Conservation (phyloP, 2,888 invertebrate species). For the Zele albiditarsus region DNA sequence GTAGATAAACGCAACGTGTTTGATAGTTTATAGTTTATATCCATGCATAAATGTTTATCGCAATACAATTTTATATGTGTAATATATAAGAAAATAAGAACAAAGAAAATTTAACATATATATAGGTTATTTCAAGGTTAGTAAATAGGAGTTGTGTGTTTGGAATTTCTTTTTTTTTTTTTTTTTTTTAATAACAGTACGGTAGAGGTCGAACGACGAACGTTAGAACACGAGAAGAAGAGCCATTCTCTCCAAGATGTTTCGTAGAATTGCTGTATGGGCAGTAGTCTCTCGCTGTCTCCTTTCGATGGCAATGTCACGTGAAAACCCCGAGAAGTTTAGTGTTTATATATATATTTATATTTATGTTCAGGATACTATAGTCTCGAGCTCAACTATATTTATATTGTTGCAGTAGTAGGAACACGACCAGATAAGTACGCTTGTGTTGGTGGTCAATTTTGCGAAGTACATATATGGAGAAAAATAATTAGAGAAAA, state of each 20-base stretch:
- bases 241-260: background rate
- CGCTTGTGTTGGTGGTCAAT: no score
- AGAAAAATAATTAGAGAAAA: no score
- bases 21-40: background rate
- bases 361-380: background rate
- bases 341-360: background rate
- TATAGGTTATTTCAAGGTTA: background rate
- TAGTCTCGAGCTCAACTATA: conserved; percentile 19
- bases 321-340: conserved; percentile 41
- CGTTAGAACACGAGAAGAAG: background rate
- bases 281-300: background rate
- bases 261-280: conserved; percentile 4
- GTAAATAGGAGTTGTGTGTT: background rate
- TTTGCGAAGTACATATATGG: no score
- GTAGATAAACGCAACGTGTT: background rate
- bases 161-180: background rate
- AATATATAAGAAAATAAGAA: background rate
- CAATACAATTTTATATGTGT: background rate
- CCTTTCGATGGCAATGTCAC: conserved; percentile 48
- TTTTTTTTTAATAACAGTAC: background rate
- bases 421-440: no score
- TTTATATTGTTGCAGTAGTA: background rate
- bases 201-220: background rate
- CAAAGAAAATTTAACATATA: background rate
- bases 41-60: background rate